Conservation (phyloP, 2,888 invertebrate genomes). For the Phyllotreta cruciferae region DNA sequence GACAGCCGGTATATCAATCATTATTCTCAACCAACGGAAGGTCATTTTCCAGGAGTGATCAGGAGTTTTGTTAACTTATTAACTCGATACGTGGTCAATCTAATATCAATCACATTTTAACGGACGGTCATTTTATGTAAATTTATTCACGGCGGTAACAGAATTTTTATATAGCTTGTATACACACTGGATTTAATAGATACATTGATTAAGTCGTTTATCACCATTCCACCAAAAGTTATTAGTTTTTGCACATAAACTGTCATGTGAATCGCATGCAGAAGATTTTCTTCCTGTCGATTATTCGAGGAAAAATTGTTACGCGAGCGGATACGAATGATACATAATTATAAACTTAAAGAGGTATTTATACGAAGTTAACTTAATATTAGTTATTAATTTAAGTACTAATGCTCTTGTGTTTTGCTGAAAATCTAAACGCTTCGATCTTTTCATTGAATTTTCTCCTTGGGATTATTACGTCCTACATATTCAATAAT, state of each 20-base stretch:
- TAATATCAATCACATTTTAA: conserved; percentile 10
- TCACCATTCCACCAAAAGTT: conserved; percentile 13
- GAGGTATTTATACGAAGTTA: no score
- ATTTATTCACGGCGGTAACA: conserved; percentile 14
- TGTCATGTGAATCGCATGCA: conserved; percentile 1
- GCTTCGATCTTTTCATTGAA: no score
- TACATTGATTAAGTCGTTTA: conserved; percentile 19
- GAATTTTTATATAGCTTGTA: conserved; percentile 18
- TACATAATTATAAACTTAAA: background rate
- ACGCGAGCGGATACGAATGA: conserved; percentile 2
- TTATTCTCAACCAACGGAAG: no score
- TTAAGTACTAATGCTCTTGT: background rate
- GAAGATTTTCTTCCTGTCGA: conserved; percentile 2
- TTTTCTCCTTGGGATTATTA: no score
- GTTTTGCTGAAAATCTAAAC: no score
- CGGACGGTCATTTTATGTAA: conserved; percentile 13
- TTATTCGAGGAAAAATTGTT: background rate
- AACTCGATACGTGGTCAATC: conserved; percentile 13
- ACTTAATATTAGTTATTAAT: background rate
- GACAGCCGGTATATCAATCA: no score
- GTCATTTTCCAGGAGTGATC: no score
- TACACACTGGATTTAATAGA: conserved; percentile 18
- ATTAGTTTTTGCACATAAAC: conserved; percentile 15
- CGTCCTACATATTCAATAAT: no score
- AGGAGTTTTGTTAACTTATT: conserved; percentile 1